Base-by-base conservation (phyloP, 2,888 invertebrate species). In the Chymomyza procnemis region DNA sequence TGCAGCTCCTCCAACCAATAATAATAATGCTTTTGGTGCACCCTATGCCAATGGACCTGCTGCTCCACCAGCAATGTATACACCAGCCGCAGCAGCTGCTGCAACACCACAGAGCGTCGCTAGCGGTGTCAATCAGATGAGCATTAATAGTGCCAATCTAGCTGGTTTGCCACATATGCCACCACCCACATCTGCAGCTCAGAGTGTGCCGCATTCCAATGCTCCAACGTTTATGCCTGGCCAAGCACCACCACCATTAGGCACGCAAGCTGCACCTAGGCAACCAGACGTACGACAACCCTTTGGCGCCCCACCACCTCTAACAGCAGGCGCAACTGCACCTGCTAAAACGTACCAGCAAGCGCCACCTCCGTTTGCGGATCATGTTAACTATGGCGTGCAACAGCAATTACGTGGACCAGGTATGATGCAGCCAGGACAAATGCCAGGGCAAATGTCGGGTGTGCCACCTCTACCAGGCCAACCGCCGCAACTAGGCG, bases 151-250 rank as follows among this genome's bases (percentile, higher is more conserved):
- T 60, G 83, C 85, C 50, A 87, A 70, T 59, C 71, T 89, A 66
- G 84, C 88, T 60, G 92, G 75, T 4, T 75, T 90, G 75, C 90
- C 91, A 8, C 90, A 91, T 58, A 90, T 90, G 90, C 91, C 90
- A 18, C 89, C 90, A 59, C 82, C 84, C 22, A 89, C 85, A 60
- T 19, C 82, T 22, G 69, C 78, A 0, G 66, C 69, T 56, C 21
- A 66, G 8, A 64, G 60, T 48, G 56, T 21, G 22, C 54, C 56
- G 41, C 68, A 14, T 19, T 22, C 54, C 6, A 14, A 9, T 1
- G 54, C 66, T 60, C 47, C 69, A 14, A 30, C 71, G 26, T 61
- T 71, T 50, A 76, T 80, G 66, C 76, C 75, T n/a, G 78, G 75
- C n/a, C 80, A 79, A 54, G 74, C 61, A 16, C 61, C 69, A 16